A percentile compares a stretch with the other conserved stretches of the same genome.
These are phyloP conservation scores for Pygoscelis adeliae DNA, from an alignment of 2,113 vertebrate genomes.

Conservation along the genomic window DNA sequence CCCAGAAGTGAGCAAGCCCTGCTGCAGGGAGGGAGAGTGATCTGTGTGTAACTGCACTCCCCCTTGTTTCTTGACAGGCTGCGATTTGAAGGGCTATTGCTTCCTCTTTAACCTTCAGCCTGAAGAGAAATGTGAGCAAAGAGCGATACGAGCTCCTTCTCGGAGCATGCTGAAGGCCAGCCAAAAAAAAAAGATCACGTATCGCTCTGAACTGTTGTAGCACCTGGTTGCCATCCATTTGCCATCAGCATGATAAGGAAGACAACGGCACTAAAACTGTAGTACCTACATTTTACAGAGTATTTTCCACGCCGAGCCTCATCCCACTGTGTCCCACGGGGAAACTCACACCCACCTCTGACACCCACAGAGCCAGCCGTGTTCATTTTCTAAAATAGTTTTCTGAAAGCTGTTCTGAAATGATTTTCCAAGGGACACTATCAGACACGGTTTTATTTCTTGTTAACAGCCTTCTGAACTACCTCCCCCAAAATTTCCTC, in stretches of 20 bases:
- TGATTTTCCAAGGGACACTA: neutral
- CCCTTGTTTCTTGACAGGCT: neutral
- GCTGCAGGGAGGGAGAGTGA: neutral
- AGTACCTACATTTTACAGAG: neutral
- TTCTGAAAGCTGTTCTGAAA: neutral
- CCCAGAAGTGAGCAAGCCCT: neutral
- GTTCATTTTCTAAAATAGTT: neutral
- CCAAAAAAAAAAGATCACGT: neutral
- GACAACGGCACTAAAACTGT: neutral
- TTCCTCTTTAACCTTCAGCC: neutral
- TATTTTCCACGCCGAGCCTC: neutral
- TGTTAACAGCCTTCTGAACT: neutral
- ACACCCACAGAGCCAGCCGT: constrained; percentile 12
- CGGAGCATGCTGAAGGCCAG: neutral
- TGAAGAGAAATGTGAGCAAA: neutral
- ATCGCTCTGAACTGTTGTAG: neutral
- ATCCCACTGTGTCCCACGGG: neutral
- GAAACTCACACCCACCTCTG: neutral
- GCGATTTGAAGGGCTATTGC: neutral
- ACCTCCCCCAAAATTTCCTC: neutral
- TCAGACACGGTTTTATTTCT: neutral
- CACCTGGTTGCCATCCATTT: neutral
- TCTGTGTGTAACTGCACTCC: neutral
- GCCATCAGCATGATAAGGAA: neutral
- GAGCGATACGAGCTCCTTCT: neutral